Base-by-base conservation (phyloP, 2,888 invertebrate genomes). In the Muscina levida region DNA sequence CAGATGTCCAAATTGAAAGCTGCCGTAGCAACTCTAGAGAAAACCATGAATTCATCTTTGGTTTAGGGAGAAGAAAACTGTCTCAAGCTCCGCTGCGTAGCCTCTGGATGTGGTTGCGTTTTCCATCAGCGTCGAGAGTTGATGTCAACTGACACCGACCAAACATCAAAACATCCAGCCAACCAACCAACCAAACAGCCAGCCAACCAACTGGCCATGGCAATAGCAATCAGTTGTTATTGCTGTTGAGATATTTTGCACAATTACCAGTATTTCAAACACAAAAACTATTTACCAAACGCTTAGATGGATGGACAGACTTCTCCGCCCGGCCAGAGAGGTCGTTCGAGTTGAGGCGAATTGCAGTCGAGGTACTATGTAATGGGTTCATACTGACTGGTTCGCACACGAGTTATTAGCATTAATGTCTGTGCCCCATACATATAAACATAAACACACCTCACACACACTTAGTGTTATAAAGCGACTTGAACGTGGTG, bases 401-500 rank as follows among this genome's bases (percentile, higher is more conserved):
- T n/a, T 11, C 62, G 42, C 19, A 3, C 15, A 19, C 37, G 17
- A 70, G 31, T 72, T 70, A 76, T 72, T 79, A 72, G 72, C 76
- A 68, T 51, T 68, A 57, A 74, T 53, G 13, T 15, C 46, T 15
- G 3, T 3, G 13, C 42, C 2, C 42, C 42, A 2, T n/a, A 2
- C 42, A 10, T n/a, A 10, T 42, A 10, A 1, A 10, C 42, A 42
- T n/a, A 42, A 8, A 2, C 42, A 42, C 42, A 13, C 2, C 42
- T 8, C 2, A 8, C 42, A 42, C n/a, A 42, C n/a, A n/a, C n/a
- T n/a, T n/a, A 31, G 31, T 19, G 57, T 67, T 80, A 66, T 73
- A 70, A 62, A 56, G 44, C 66, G 77, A 71, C 57, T 56, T 73
- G 56, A 77, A 67, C 81, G 77, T 74, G 71, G 70, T 39, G 46